Percentiles rank a stretch among this genome's conserved stretches.
These are phyloP conservation scores for Aphis craccivora DNA, from an alignment of 1,140 invertebrate species.

Conservation along the genomic window DNA sequence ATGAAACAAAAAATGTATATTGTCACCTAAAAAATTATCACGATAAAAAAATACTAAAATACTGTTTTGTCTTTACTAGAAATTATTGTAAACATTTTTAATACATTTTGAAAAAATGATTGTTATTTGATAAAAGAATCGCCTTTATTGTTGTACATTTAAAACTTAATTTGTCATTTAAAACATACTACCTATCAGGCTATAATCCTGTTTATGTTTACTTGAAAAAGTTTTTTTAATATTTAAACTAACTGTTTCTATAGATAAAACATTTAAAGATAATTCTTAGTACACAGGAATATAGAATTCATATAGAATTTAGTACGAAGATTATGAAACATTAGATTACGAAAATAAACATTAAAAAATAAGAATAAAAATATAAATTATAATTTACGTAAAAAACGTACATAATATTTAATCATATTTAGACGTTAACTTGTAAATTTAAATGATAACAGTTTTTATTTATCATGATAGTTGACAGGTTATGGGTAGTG, in stretches of 20 bases:
- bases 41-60: too few species aligned
- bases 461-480: background rate
- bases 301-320: background rate
- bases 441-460: conserved; percentile 2
- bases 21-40: too few species aligned
- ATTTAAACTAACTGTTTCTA: background rate
- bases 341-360: conserved; percentile 16
- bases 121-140: too few species aligned
- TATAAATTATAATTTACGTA: background rate
- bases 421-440: background rate
- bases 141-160: too few species aligned
- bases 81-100: too few species aligned
- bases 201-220: too few species aligned
- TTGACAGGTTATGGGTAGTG: background rate
- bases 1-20: too few species aligned
- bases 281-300: background rate
- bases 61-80: too few species aligned
- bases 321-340: background rate
- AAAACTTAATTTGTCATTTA: too few species aligned
- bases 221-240: too few species aligned
- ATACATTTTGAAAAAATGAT: too few species aligned
- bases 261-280: background rate
- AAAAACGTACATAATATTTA: background rate
- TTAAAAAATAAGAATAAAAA: background rate
- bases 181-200: too few species aligned